A percentile compares a stretch with the other conserved stretches of the same genome.
These are phyloP conservation scores for Neosilurus hyrtlii DNA, from an alignment of 2,797 vertebrate genomes.

Conservation along the genomic window DNA sequence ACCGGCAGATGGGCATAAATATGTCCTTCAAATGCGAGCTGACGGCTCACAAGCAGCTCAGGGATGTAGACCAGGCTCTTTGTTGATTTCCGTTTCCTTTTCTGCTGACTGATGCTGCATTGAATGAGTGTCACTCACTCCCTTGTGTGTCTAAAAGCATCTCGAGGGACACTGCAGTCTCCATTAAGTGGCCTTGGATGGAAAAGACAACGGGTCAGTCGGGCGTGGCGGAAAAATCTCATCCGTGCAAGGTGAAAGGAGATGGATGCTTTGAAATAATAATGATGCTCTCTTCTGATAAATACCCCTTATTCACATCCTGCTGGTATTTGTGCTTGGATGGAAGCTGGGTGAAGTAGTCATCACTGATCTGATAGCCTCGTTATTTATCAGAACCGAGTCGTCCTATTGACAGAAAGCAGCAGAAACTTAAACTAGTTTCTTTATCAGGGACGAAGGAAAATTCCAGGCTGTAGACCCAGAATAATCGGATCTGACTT, in stretches of 20 bases:
- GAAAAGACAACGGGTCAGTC: constrained; percentile 66
- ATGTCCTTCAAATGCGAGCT: constrained; percentile 65
- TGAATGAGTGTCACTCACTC: constrained; percentile 58
- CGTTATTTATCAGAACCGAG: neutral
- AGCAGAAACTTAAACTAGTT: neutral
- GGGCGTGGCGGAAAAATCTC: constrained; percentile 61
- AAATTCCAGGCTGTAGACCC: neutral
- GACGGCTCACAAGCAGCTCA: constrained; percentile 63
- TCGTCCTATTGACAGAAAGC: neutral
- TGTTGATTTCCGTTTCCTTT: constrained; percentile 42
- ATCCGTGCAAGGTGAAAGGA: constrained; percentile 60
- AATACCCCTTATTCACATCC: constrained; percentile 20
- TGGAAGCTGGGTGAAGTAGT: neutral
- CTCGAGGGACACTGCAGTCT: constrained; percentile 62
- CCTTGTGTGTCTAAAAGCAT: constrained; percentile 53
- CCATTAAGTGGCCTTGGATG: constrained; percentile 67
- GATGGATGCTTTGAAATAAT: constrained; percentile 71
- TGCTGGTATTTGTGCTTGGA: neutral
- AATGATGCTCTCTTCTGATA: constrained; percentile 63
- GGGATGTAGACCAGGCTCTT: constrained; percentile 51
- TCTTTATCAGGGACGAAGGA: neutral
- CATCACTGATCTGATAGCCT: neutral
- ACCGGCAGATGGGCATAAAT: constrained; percentile 60
- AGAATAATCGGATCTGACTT: neutral
- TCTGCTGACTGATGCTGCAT: constrained; percentile 64